Evolutionary conservation across 2,797 vertebrate genomes (phyloP).

Genomic region (Ciconia nigra): DNA sequence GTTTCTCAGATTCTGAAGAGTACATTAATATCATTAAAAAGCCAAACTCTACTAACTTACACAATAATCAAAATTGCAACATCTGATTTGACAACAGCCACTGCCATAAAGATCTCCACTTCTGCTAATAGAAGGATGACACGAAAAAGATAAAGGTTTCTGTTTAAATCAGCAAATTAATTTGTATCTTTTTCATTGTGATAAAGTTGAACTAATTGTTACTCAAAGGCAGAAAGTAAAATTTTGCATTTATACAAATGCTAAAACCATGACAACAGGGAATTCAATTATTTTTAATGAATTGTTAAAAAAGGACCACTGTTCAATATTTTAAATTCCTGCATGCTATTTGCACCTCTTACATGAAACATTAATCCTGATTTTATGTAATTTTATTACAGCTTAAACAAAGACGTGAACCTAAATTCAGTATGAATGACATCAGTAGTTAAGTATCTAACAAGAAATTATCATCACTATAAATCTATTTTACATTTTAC

Average conservation of each 20-base stretch:
- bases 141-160: not conserved
- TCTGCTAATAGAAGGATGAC: not conserved
- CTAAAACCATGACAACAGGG: not conserved
- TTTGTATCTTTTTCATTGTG: not conserved
- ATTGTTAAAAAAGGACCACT: not conserved
- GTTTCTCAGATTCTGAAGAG: not conserved
- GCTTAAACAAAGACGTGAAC: constrained; percentile 26
- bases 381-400: not conserved
- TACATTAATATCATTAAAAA: not conserved
- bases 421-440: constrained; percentile 27
- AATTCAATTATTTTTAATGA: not conserved
- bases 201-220: not conserved
- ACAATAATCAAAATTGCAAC: not conserved
- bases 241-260: not conserved
- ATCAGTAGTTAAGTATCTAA: constrained; percentile 65
- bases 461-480: constrained; percentile 59
- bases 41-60: not conserved
- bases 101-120: not conserved
- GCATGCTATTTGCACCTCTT: not conserved
- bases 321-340: not conserved
- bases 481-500: constrained; percentile 68
- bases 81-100: not conserved
- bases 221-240: not conserved
- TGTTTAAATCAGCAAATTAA: not conserved
- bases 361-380: not conserved